Evolutionary conservation across 2,113 vertebrate genomes (phyloP).

Genomic region (Brienomyrus longianalis): DNA sequence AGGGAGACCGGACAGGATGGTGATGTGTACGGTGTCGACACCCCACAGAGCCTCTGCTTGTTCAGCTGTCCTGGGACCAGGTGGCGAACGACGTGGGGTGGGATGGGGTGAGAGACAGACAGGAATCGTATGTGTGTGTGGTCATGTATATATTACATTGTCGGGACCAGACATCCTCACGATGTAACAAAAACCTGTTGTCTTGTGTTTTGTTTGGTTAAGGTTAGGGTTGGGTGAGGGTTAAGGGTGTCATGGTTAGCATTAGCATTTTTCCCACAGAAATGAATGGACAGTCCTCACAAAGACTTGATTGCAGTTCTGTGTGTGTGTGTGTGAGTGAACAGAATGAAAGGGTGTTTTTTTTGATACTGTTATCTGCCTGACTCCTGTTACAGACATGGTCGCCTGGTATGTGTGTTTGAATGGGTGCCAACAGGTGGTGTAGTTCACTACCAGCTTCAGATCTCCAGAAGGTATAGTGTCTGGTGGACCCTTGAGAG

Average conservation of each 20-base stretch:
- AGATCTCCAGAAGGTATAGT: background rate
- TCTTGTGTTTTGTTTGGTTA: background rate
- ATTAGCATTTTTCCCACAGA: background rate
- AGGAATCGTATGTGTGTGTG: background rate
- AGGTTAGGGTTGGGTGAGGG: background rate
- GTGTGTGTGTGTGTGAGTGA: background rate
- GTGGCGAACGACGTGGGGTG: background rate
- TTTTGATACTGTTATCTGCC: background rate
- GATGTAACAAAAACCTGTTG: background rate
- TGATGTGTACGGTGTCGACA: background rate
- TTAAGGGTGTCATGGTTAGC: background rate
- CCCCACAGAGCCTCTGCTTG: background rate
- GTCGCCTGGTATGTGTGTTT: background rate
- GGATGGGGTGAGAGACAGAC: background rate
- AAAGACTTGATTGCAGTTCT: background rate
- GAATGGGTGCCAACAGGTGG: background rate
- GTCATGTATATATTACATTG: background rate
- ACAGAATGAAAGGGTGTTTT: background rate
- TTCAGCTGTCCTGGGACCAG: conserved; percentile 8
- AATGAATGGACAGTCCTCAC: background rate
- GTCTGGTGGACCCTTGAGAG: background rate
- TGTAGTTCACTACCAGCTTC: background rate
- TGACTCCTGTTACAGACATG: background rate
- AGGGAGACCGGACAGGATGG: background rate
- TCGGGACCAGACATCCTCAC: background rate